Percentiles rank a stretch among this genome's conserved stretches.
phyloP scores from a whole-genome alignment of 2,888 invertebrate species.

The Melinaea marsaeus region DNA sequence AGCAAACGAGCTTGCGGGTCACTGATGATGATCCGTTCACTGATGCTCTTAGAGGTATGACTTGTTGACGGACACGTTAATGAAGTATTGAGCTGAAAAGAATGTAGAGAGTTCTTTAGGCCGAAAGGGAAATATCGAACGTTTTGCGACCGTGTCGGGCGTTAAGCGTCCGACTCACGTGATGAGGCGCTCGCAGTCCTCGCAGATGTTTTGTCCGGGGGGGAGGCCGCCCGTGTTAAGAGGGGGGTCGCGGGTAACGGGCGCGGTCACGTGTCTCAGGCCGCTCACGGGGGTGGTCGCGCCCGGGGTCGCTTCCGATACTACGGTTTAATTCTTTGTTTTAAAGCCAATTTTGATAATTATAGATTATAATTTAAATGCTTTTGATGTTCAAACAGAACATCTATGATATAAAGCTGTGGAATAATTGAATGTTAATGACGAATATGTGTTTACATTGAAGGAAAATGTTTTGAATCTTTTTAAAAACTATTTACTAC shows the following conservation, averaged over 20 bases:
- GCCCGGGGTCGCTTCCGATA: slow-evolving; percentile 42
- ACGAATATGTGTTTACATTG: too few species aligned
- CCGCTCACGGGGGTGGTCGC: slow-evolving; percentile 74
- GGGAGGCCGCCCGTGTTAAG: slow-evolving; percentile 85
- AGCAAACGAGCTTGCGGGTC: neutral
- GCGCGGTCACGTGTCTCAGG: slow-evolving; percentile 86
- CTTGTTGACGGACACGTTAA: neutral
- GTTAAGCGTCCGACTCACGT: slow-evolving; percentile 91
- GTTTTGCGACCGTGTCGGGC: slow-evolving; percentile 81
- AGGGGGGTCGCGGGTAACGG: slow-evolving; percentile 80
- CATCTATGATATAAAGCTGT: slow-evolving; percentile 1
- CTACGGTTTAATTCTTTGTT: slow-evolving; percentile 40
- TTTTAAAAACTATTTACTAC: too few species aligned
- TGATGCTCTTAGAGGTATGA: neutral
- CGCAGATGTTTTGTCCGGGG: slow-evolving; percentile 95
- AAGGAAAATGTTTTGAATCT: too few species aligned
- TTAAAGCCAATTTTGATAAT: slow-evolving; percentile 44
- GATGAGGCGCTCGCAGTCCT: slow-evolving; percentile 97
- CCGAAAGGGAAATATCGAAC: slow-evolving; percentile 34
- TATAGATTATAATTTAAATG: neutral
- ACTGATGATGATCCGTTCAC: neutral
- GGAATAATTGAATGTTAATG: neutral
- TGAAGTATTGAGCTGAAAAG: too few species aligned
- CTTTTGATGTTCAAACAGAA: neutral
- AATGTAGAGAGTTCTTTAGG: too few species aligned